Conservation (phyloP, 2,797 vertebrate genomes). For the Micrastur ruficollis region DNA sequence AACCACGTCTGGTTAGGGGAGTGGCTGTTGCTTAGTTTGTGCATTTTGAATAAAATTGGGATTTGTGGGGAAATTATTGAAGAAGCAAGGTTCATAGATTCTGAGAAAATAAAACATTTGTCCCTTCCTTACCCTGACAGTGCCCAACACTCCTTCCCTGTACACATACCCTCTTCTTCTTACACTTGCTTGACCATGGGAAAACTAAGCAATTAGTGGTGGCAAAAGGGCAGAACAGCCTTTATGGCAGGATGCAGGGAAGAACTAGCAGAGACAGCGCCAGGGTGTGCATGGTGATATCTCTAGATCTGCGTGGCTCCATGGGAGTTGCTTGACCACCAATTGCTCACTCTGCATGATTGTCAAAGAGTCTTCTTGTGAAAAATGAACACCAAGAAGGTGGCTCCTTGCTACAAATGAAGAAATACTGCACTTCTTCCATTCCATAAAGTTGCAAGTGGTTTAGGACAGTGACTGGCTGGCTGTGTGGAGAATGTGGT, state of each 20-base stretch:
- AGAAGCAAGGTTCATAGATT: not conserved
- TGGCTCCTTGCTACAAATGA: not conserved
- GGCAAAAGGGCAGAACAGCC: not conserved
- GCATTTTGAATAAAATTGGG: not conserved
- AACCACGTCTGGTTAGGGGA: not conserved
- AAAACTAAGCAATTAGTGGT: not conserved
- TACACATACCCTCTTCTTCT: not conserved
- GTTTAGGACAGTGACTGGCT: not conserved
- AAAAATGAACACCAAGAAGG: not conserved
- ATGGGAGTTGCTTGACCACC: not conserved
- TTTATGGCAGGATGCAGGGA: not conserved
- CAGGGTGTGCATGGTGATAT: fast-evolving
- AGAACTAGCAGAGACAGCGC: not conserved
- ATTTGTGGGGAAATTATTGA: not conserved
- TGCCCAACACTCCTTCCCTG: not conserved
- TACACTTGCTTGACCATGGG: not conserved
- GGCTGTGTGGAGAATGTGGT: not conserved
- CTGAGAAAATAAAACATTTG: not conserved
- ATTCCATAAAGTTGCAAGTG: not conserved
- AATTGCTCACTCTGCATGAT: not conserved
- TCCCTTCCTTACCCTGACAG: not conserved
- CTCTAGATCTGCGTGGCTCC: not conserved
- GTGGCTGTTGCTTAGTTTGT: not conserved
- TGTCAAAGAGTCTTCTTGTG: not conserved
- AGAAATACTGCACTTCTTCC: not conserved